Conservation (phyloP, 2,113 vertebrate species). For the Muntiacus muntjak region DNA sequence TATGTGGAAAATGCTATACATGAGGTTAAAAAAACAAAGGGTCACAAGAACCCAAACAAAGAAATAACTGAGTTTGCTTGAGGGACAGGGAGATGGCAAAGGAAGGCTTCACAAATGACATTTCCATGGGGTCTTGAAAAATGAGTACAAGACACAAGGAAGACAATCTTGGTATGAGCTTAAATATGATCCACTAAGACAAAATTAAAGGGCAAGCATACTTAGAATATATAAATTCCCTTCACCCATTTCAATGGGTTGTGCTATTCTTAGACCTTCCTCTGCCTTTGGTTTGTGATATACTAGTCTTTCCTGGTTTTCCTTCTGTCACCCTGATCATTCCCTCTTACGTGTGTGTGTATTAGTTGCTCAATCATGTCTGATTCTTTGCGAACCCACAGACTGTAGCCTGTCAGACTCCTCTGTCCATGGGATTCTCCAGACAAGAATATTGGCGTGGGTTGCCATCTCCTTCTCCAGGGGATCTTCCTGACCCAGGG, state of each 20-base stretch:
- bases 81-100: not conserved
- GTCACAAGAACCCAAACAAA: not conserved
- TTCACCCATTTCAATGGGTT: not conserved
- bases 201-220: not conserved
- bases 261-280: not conserved
- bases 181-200: not conserved
- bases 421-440: not conserved
- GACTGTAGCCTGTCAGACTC: not conserved
- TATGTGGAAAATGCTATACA: not conserved
- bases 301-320: not conserved
- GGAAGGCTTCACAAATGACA: not conserved
- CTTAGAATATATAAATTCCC: not conserved
- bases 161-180: not conserved
- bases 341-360: not conserved
- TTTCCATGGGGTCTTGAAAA: not conserved
- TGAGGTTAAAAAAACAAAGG: not conserved
- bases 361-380: not conserved
- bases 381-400: not conserved
- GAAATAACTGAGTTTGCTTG: not conserved
- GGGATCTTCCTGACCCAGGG: not conserved
- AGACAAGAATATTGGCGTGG: not conserved
- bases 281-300: not conserved
- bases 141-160: not conserved
- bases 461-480: not conserved
- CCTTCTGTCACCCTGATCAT: not conserved